These are phyloP conservation scores for Seladonia tumulorum DNA, from an alignment of 2,888 invertebrate genomes.

Conservation along the genomic window DNA sequence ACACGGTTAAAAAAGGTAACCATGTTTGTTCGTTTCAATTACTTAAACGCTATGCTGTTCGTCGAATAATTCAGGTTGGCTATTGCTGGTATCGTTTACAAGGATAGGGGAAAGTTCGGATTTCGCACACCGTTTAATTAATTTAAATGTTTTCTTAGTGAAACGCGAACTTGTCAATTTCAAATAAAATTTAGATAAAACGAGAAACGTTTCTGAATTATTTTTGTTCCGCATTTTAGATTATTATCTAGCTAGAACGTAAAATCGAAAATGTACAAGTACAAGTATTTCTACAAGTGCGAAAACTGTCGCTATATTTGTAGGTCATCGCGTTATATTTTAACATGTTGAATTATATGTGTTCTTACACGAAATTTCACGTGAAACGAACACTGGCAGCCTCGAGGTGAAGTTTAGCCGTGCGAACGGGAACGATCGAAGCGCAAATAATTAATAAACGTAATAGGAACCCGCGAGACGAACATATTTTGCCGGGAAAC, in stretches of 20 bases:
- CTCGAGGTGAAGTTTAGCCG: background rate
- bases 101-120: too few species aligned
- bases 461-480: constrained; percentile 40
- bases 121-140: background rate
- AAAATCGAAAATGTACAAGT: too few species aligned
- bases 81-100: background rate
- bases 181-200: too few species aligned
- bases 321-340: background rate
- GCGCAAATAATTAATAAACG: constrained; percentile 64
- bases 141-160: too few species aligned
- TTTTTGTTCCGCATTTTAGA: too few species aligned
- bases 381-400: background rate
- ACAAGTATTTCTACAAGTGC: too few species aligned
- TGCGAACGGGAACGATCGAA: constrained; percentile 23
- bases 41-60: background rate
- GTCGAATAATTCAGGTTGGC: background rate
- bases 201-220: too few species aligned
- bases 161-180: background rate
- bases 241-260: too few species aligned
- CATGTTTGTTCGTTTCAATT: background rate
- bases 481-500: constrained; percentile 40
- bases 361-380: background rate
- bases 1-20: too few species aligned
- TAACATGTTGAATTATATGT: background rate
- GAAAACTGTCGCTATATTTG: too few species aligned